Evolutionary conservation across 2,113 vertebrate species (phyloP).

Genomic region (Rhinolophus sinicus): DNA sequence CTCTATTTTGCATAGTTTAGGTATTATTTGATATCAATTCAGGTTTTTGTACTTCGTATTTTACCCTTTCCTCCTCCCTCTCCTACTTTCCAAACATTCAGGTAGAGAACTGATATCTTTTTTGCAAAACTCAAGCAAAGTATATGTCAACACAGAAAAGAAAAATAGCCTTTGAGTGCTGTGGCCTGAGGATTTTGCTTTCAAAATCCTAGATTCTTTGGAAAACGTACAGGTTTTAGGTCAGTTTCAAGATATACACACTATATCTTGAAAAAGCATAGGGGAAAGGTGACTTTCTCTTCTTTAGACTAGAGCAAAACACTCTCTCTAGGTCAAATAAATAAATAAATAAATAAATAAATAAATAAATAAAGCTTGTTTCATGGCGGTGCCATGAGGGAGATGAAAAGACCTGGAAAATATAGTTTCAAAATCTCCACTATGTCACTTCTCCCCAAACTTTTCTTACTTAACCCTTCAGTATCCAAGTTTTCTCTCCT

Average conservation of each 20-base stretch:
- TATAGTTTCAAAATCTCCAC: background rate
- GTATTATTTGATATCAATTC: background rate
- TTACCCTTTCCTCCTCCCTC: background rate
- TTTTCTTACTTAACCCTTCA: background rate
- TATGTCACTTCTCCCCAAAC: background rate
- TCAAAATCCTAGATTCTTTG: background rate
- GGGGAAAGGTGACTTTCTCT: background rate
- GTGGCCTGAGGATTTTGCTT: background rate
- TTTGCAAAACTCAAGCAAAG: background rate
- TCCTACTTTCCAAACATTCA: background rate
- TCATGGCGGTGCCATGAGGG: too few species aligned
- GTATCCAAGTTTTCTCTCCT: background rate
- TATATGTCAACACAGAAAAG: background rate
- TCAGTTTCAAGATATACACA: background rate
- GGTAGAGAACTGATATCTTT: background rate
- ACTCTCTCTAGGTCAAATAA: background rate
- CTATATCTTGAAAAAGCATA: background rate
- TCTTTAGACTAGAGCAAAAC: background rate
- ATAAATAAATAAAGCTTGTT: too few species aligned
- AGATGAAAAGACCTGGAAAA: background rate
- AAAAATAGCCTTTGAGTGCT: background rate
- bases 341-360: too few species aligned
- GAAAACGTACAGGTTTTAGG: background rate
- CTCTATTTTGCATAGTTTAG: background rate
- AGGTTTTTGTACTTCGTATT: background rate